Evolutionary conservation across 2,113 vertebrate genomes (phyloP).

Genomic region (Tragulus kanchil): DNA sequence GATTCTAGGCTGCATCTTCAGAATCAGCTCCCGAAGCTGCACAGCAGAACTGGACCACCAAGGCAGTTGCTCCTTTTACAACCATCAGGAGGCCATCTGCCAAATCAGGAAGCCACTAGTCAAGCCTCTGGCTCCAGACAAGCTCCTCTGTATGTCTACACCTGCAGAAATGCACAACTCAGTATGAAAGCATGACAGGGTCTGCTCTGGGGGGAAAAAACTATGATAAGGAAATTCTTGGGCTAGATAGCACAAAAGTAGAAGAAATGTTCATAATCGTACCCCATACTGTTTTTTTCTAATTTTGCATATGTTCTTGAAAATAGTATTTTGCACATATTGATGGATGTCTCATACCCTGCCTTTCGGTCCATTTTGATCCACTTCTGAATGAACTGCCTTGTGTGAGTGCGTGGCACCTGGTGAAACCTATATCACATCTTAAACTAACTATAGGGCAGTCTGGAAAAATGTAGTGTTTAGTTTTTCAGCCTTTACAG

Average conservation of each 20-base stretch:
- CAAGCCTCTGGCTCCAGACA: conserved; percentile 39
- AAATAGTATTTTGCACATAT: neutral
- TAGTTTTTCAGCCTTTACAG: neutral
- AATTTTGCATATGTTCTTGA: neutral
- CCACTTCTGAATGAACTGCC: neutral
- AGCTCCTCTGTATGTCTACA: neutral
- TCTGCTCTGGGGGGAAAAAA: neutral
- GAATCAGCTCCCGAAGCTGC: conserved; percentile 4
- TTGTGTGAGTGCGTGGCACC: neutral
- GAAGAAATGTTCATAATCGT: neutral
- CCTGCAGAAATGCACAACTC: conserved; percentile 30
- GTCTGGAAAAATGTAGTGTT: neutral
- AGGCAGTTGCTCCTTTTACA: conserved; percentile 18
- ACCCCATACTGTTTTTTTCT: neutral
- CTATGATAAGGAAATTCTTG: neutral
- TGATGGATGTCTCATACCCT: neutral
- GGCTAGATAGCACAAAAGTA: neutral
- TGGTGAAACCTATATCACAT: neutral
- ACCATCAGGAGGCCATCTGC: conserved; percentile 65
- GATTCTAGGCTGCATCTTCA: conserved; percentile 56
- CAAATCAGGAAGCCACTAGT: conserved; percentile 30
- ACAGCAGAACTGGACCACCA: conserved; percentile 65
- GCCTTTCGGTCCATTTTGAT: neutral
- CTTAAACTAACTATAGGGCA: neutral
- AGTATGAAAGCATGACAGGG: neutral